Conservation (phyloP, 2,113 vertebrate species). For the Scomber scombrus region DNA sequence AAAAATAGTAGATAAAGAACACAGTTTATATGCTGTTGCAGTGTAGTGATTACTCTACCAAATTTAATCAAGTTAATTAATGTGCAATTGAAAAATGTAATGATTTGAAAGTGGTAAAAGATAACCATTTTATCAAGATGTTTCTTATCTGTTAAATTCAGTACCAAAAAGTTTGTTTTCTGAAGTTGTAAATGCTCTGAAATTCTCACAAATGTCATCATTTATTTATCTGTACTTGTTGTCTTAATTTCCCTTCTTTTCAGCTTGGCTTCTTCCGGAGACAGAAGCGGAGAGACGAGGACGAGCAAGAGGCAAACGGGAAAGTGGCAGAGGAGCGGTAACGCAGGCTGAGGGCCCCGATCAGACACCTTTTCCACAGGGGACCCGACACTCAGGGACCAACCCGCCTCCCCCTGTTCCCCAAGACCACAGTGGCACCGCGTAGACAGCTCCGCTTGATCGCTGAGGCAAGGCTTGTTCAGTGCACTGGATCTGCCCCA, state of each 20-base stretch:
- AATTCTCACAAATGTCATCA: neutral
- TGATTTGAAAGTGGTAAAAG: too few species aligned
- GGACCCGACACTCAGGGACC: conserved; percentile 86
- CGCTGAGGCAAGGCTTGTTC: conserved; percentile 66
- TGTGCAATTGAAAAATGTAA: too few species aligned
- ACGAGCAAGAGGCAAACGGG: conserved; percentile 81
- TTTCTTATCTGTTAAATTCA: too few species aligned
- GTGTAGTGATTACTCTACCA: too few species aligned
- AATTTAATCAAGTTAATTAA: too few species aligned
- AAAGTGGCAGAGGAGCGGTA: conserved; percentile 85
- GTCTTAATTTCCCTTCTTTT: conserved; percentile 1
- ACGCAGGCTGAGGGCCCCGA: conserved; percentile 76
- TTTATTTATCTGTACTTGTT: neutral
- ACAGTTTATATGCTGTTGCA: too few species aligned
- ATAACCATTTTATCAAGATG: too few species aligned
- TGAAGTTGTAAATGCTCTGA: neutral
- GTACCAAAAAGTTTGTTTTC: neutral
- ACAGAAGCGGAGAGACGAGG: conserved; percentile 83
- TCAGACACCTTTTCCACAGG: conserved; percentile 67
- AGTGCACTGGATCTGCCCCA: conserved; percentile 80
- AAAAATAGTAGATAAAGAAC: too few species aligned
- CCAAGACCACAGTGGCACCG: conserved; percentile 52
- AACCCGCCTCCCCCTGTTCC: conserved; percentile 57
- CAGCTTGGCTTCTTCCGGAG: conserved; percentile 96
- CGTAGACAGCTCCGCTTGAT: conserved; percentile 49